Percentiles rank a stretch among this genome's conserved stretches.
Conservation (phyloP, 2,797 vertebrate species). For the Knipowitschia caucasica region DNA sequence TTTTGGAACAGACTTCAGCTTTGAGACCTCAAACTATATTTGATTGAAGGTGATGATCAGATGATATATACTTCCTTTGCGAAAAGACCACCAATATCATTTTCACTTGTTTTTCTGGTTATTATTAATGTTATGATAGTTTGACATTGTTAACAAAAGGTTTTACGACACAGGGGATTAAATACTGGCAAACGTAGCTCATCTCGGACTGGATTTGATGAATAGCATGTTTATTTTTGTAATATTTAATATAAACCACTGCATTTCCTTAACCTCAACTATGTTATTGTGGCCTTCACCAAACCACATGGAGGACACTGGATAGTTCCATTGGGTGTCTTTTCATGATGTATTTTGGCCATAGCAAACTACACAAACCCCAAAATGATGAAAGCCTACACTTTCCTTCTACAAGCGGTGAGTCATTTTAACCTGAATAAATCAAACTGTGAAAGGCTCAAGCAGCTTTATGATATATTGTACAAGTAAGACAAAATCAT, state of each 20-base stretch:
- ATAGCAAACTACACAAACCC: background rate
- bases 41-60: background rate
- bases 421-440: slow-evolving; percentile 7
- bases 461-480: background rate
- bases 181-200: background rate
- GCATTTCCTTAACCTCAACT: background rate
- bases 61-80: background rate
- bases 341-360: background rate
- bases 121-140: slow-evolving; percentile 2
- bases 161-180: background rate
- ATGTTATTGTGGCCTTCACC: slow-evolving; percentile 11
- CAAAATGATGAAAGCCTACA: background rate
- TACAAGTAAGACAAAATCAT: background rate
- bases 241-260: slow-evolving; percentile 1
- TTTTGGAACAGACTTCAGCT: background rate
- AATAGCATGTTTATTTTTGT: background rate
- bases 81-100: background rate
- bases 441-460: background rate
- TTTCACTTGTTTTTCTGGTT: slow-evolving; percentile 2
- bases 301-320: background rate
- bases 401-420: background rate
- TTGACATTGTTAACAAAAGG: background rate
- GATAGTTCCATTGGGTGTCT: background rate
- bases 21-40: background rate
- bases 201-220: background rate